Base-by-base conservation (phyloP, 92 coral and sea anemone species). In the Umimayanthus chanpuru region DNA sequence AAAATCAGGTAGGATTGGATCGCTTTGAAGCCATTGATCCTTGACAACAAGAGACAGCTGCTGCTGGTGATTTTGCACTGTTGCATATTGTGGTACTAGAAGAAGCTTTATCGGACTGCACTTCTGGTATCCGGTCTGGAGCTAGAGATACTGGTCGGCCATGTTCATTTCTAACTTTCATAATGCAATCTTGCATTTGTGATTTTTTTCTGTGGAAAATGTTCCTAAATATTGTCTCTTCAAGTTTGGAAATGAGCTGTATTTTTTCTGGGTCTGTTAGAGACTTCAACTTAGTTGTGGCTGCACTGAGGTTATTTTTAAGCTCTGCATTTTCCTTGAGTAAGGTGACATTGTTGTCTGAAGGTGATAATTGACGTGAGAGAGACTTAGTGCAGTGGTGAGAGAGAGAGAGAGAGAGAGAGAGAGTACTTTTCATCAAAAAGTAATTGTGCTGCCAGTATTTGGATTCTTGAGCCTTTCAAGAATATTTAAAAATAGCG, bases 61-160 rank as follows among this genome's bases (percentile, higher is more conserved):
- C 77, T 73, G 77, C 77, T 73, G 77, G 14, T 73, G 41, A 36
- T 73, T 73, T 36, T 73, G 77, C 79, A 75, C 79, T 36, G 79
- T 41, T 75, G 79, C 50, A 36, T 75, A 32, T 32, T n/a, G 21
- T 2, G 36, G 49, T 64, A 64, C 70, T 64, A 7, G 18, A 8
- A 64, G 70, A 64, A 64, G 76, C 76, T 72, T 3, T 72, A 72
- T 72, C 40, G 5, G 76, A 72, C 32, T 72, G 76, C 6, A 72
- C 32, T 72, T 72, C 76, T 30, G 76, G 76, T 72, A 72, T 72
- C 15, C 76, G 4, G 7, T 1, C 39, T 72, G 4, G 76, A 5
- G 8, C 76, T 5, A 72, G 76, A 15, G 76, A 72, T 72, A 72
- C 40, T 72, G 76, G 76, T 12, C 76, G 76, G 39, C 76, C 76